Base-by-base conservation (phyloP, 2,113 vertebrate species). In the Gadus macrocephalus region DNA sequence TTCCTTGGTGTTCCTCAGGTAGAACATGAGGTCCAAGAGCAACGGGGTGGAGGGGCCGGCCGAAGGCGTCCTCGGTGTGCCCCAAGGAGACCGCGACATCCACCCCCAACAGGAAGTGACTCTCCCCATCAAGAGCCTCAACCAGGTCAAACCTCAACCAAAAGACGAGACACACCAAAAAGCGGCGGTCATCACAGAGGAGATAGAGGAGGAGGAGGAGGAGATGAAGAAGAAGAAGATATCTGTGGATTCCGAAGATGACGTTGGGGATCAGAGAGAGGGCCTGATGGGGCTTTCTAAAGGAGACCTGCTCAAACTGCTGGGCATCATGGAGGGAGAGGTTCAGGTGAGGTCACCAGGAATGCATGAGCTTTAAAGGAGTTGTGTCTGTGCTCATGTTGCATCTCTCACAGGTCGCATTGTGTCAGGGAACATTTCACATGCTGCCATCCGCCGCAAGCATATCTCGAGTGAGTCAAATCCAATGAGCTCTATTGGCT, bases 291-390 rank as follows among this genome's bases (percentile, higher is more conserved):
- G 98, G 67, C 83, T 96, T 78, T 93, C 95, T 58, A 96, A 93
- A 89, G 92, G 94, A 71, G 95, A 97, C 69, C 92, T 99, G 27
- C 90, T 99, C 20, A 93, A 91, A 78, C 90, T 99, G 20, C 92
- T 99, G 69, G 96, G 96, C 53, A 93, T 98, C 85, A 99, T 99
- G 97, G 97, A 99, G 87, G 95, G 96, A 78, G 97, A 99, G 74
- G 77, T 99, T 61, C 96, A 99, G 95, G 97, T 99, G 66, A 61
- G 85, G 63, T 16, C 55, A n/a, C n/a, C 15, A 14, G 9, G 55
- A n/a, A 58, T 17, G 55, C n/a, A 17, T 58, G 1, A 16, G 15
- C 55, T 49, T 14, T 49, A 9, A 49, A 49, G 42, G 42, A 49
- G 9, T 58, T 58, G 15, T 58, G 55, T 49, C 12, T 49, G 42